A percentile compares a stretch with the other conserved stretches of the same genome.
These are phyloP conservation scores for Agrilus planipennis DNA, from an alignment of 1,140 invertebrate species.

Conservation along the genomic window DNA sequence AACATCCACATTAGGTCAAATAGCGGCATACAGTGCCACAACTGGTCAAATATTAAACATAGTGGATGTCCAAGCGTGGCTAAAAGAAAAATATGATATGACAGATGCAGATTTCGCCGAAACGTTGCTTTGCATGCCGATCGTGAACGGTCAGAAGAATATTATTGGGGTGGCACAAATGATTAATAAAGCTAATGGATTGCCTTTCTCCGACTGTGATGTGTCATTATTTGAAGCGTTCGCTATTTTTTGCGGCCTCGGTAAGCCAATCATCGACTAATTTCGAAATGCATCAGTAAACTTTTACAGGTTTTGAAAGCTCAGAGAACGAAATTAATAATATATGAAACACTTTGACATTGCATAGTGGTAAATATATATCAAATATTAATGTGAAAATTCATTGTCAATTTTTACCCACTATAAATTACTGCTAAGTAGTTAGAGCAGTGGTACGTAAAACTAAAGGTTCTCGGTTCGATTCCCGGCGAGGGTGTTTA, in stretches of 20 bases:
- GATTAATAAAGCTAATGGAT: constrained; percentile 84
- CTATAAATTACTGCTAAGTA: too few species aligned
- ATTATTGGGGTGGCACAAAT: constrained; percentile 85
- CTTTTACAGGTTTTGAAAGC: too few species aligned
- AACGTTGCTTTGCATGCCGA: constrained; percentile 82
- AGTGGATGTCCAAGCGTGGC: constrained; percentile 61
- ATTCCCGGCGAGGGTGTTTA: too few species aligned
- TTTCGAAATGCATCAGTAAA: too few species aligned
- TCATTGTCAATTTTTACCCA: too few species aligned
- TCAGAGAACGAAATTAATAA: too few species aligned
- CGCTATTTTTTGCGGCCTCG: constrained; percentile 79
- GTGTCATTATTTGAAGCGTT: constrained; percentile 90
- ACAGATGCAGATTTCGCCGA: constrained; percentile 50
- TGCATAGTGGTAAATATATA: too few species aligned
- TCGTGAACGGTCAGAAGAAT: constrained; percentile 74
- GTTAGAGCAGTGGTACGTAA: too few species aligned
- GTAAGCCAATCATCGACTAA: too few species aligned
- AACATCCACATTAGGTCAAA: constrained; percentile 51
- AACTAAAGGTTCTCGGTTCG: too few species aligned
- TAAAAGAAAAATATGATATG: constrained; percentile 41
- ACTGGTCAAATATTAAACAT: constrained; percentile 76
- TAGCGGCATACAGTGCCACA: constrained; percentile 69
- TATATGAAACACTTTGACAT: too few species aligned
- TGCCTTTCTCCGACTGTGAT: constrained; percentile 76
- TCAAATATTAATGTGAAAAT: too few species aligned